Evolutionary conservation across 1,140 invertebrate species (phyloP), one percentile per base, ranked within the genome.

Genomic region (Colletes gigas): DNA sequence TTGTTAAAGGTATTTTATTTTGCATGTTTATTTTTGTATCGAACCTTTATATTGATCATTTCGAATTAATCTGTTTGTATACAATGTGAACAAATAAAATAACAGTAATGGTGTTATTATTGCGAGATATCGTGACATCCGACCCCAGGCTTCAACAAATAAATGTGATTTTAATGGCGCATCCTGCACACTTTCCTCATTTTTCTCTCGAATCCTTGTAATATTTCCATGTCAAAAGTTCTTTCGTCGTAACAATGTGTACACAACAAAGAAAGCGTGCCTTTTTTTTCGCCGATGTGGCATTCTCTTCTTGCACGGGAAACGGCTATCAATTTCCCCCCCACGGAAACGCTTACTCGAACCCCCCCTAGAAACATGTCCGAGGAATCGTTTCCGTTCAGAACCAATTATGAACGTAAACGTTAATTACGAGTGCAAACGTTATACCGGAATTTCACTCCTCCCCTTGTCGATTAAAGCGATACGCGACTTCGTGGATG

Each of bases 161-260:
- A 74, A 84, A 85, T 84, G 72, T 78, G 67, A 84, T 84, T 83
- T 81, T 81, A 84, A 85, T 75, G 82, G 62, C 62, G 50, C 55
- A 21, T 54, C 52, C 50, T 67, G n/a, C 59, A 62, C n/a, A 73
- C 41, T 44, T 30, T 6, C 41, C 41, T 59, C 55, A 21, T 50
- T 62, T n/a, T 52, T 83, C 66, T 54, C 19, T 9, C 66, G 30
- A 55, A 9, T 44, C 39, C 12, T n/a, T 14, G 66, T 19, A 47
- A 68, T 75, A 62, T 70, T 74, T 74, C 60, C 57, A 41, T 57
- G 67, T 76, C 71, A 63, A 76, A 84, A 76, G 82, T 69, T 67
- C 41, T 81, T 80, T 60, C 17, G 47, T 50, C 57, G 44, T 77
- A 69, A 60, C 66, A 39, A 59, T 62, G 55, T 47, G 54, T 59